Evolutionary conservation across 2,113 vertebrate species (phyloP), one percentile per base, ranked within the genome.

Genomic region (Philantomba maxwellii): DNA sequence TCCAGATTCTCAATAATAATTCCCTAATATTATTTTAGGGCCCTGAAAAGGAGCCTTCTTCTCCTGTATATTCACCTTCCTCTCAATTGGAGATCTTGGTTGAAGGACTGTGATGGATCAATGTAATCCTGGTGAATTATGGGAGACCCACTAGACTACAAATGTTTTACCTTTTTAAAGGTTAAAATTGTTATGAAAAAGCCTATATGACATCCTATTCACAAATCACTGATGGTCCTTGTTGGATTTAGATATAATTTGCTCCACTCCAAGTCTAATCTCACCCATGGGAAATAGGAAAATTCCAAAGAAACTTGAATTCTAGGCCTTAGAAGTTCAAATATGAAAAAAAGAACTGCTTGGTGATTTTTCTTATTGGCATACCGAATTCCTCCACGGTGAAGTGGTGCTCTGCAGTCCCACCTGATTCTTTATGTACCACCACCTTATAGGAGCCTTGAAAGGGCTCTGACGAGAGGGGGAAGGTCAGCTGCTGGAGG

Each of bases 341-440:
- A 23, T 85, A 28, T 17, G 26, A 87, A 94, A 51, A 51, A 51
- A 39, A 73, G 66, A 92, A 62, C 43, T 33, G 10, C 15, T 43
- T 5, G 21, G 26, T 26, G 36, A 23, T 39, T 60, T 95, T 75
- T 39, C 25, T 39, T 14, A n/a, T n/a, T 85, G 11, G 7, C 97
- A 91, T 99, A 99, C 99, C 99, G 39, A 98, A 99, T 88, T 99
- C 98, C 25, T 99, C 97, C 96, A 99, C 99, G 1, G 84, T 95
- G 97, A 98, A 99, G 28, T 30, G 0, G 9, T 98, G 98, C 7
- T 5, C 28, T 57, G 86, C 2, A 0, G 0, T 97, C 3, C 16
- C 75, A 15, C 97, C 97, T 6, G 97, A 95, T 7, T 83, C 21
- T 70, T 98, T 98, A 87, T 97, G 60, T 36, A 84, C 97, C 86